Evolutionary conservation across 2,797 vertebrate species (phyloP).

Genomic region (Enteromius paludinosus): DNA sequence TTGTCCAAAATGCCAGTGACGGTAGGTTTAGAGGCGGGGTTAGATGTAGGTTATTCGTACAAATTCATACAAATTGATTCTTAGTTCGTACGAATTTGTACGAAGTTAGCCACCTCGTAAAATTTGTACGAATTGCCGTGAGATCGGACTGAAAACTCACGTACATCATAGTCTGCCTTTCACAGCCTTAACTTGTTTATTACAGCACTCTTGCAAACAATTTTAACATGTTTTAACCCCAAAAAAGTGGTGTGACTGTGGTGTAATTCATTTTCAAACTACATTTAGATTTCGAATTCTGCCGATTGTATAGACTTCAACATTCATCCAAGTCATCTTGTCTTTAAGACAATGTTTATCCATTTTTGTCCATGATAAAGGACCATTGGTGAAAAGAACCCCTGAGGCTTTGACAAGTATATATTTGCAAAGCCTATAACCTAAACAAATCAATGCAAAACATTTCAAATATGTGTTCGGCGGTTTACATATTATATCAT

Average conservation of each 20-base stretch:
- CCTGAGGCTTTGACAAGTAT: background rate
- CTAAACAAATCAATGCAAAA: constrained; percentile 7
- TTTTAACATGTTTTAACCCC: too few relatives aligned
- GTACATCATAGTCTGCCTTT: too few relatives aligned
- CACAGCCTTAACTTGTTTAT: too few relatives aligned
- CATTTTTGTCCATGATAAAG: background rate
- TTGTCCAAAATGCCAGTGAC: too few relatives aligned
- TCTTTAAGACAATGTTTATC: background rate
- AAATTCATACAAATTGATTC: too few relatives aligned
- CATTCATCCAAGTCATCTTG: background rate
- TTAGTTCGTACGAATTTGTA: too few relatives aligned
- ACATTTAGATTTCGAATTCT: background rate
- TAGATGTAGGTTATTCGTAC: too few relatives aligned
- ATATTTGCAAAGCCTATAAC: constrained; percentile 3
- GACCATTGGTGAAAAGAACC: background rate
- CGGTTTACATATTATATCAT: constrained; percentile 7
- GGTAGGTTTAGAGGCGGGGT: too few relatives aligned
- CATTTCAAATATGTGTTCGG: background rate
- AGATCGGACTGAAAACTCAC: too few relatives aligned
- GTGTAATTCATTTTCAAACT: background rate
- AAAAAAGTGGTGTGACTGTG: background rate
- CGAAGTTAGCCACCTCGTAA: too few relatives aligned
- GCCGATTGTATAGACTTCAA: background rate
- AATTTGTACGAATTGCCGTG: too few relatives aligned
- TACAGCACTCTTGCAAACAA: too few relatives aligned